Base-by-base conservation (phyloP, 2,113 vertebrate species). In the Chionodraco myersi region DNA sequence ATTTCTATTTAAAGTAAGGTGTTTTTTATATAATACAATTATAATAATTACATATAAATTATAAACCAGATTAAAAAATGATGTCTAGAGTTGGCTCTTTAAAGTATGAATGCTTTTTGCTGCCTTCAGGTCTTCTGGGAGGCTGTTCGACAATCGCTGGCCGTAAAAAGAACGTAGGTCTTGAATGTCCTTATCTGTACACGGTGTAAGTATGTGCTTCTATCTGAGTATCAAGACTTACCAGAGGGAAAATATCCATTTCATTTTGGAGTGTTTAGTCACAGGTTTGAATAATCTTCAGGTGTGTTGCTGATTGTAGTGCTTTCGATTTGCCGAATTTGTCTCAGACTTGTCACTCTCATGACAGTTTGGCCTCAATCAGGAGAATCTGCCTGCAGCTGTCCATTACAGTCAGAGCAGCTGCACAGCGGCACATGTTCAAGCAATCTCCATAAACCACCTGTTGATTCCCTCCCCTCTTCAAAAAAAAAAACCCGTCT, bases 401-500 rank as follows among this genome's bases (percentile, higher is more conserved):
- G 58, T 67, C 78, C 51, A 52, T 85, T 75, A 82, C 44, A 74
- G 21, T 65, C 69, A 45, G 23, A 72, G 83, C 53, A 75, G 65
- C 66, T 66, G 49, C 75, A 68, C 21, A 62, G 53, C 69, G 56
- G 63, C 75, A 79, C 71, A 79, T 44, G 7, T 70, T 53, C 48
- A 11, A 52, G 58, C 82, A 77, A 68, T 79, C 79, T 75, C 71
- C 70, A 77, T 73, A 65, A 54, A 51, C 36, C 85, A 86, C 86
- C 77, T 85, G 81, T 74, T 75, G 84, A 80, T 73, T 64, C n/a
- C 10, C 59, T 73, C 16, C 10, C 34, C 48, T 26, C 26, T 61
- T 4, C 7, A 41, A 41, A 41, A 36, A 6, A 6, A 41, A 36
- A 36, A 36, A 2, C 26, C 72, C 1, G 16, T 34, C 45, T 41